Evolutionary conservation across 1,140 invertebrate species (phyloP), one percentile per base, ranked within the genome.

Genomic region (Odontomachus brunneus): DNA sequence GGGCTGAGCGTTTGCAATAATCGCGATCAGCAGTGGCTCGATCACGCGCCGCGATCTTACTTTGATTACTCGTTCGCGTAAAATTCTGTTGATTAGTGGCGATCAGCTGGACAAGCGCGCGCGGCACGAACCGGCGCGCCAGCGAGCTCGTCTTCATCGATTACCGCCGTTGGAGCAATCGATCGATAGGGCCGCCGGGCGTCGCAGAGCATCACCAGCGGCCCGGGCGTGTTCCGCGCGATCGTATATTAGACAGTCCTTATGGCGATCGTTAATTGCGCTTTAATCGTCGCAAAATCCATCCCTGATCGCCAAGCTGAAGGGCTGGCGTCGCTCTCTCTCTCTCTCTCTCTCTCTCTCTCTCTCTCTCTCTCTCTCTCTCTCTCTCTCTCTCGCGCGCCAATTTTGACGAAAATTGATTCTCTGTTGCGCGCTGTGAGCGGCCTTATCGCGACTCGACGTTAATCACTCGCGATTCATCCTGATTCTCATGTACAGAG

Each of bases 401-500:
- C 82, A 82, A 53, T 83, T 88, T 75, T 67, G 65, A 22, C 33
- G 82, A 84, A 85, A 90, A 91, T 90, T 88, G 71, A 86, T 87
- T 86, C 78, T 81, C 81, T 78, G 62, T 85, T n/a, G n/a, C n/a
- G n/a, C n/a, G n/a, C n/a, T n/a, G n/a, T 26, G 48, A 59, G 44
- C 72, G 60, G 62, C 57, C 65, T 76, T 83, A 83, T 33, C 9
- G 9, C 38, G 38, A 44, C 38, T 44, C 38, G 38, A 7, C 38
- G 1, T 11, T 9, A 44, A 44, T 44, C 3, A 7, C 3, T 7
- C 38, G 38, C 3, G 38, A 44, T 11, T 44, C 38, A 44, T 7
- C 9, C 38, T 7, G 38, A 44, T 33, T 33, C 5, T 33, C 29
- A 5, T 33, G 29, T 5, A 5, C 9, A 11, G 38, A 5, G 29